Evolutionary conservation across 2,888 invertebrate species (phyloP).

Genomic region (Idaea aversata): DNA sequence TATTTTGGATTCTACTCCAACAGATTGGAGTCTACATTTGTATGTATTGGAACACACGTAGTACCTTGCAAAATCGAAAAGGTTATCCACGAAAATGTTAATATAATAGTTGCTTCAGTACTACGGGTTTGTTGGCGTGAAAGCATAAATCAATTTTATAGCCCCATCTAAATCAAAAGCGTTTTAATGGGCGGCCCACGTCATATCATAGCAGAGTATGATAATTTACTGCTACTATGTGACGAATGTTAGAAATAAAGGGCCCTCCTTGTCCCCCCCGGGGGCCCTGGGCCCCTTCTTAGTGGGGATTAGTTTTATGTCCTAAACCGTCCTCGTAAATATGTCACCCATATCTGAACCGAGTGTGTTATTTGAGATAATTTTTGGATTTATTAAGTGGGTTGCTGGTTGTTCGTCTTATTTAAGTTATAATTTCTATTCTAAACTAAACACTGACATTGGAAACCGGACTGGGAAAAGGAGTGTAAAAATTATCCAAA

Average conservation of each 20-base stretch:
- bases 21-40: conserved; percentile 32
- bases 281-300: conserved; percentile 37
- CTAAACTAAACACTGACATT: not conserved
- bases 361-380: conserved; percentile 67
- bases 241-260: conserved; percentile 82
- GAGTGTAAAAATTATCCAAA: too few species aligned
- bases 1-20: conserved; percentile 26
- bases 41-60: conserved; percentile 38
- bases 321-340: conserved; percentile 76
- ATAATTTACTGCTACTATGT: conserved; percentile 81
- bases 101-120: conserved; percentile 80
- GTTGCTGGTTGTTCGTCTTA: conserved; percentile 23
- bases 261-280: conserved; percentile 53
- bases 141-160: conserved; percentile 82
- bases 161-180: conserved; percentile 82
- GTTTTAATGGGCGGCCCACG: conserved; percentile 81
- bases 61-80: conserved; percentile 62
- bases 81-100: conserved; percentile 81
- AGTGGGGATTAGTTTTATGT: conserved; percentile 75
- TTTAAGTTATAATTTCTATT: conserved; percentile 5
- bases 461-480: too few species aligned
- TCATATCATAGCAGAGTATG: conserved; percentile 81
- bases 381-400: conserved; percentile 72
- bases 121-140: conserved; percentile 80
- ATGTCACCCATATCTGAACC: conserved; percentile 75